Base-by-base conservation (phyloP, 2,113 vertebrate genomes). In the Chlorodrepanis virens region DNA sequence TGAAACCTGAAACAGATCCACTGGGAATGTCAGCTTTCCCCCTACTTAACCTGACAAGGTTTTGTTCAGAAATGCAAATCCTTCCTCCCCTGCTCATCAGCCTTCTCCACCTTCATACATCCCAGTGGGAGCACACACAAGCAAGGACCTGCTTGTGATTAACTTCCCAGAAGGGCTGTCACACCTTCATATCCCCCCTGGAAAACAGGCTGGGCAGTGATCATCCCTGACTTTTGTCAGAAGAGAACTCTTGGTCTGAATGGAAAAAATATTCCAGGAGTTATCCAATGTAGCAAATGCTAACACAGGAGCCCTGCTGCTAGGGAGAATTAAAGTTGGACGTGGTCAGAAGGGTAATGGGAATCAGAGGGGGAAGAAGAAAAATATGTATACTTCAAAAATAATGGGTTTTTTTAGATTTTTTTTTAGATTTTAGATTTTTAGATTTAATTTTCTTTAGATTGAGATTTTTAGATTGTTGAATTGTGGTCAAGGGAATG, bases 401-500 rank as follows among this genome's bases (percentile, higher is more conserved):
- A 95, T 95, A 96, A 93, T 88, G 70, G 83, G 7, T 8, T 11
- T 17, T 52, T 52, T 29, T 6, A 52, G 15, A 52, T 29, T 97
- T 96, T 96, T 96, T 96, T 27, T 50, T 50, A 50, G 14, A 50
- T 52, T 52, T 50, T 28, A 10, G 6, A 17, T 17, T 17, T 52
- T 53, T 29, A 53, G 52, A 29, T 29, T 29, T 29, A 29, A 18
- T 11, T 53, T 53, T 53, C 17, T 29, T 53, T 53, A 29, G 52
- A 53, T 18, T 53, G 17, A 18, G 52, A 53, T 18, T 53, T 53
- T 97, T 97, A 95, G 67, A 59, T 75, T 89, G 65, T 78, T 80
- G 89, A 91, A 68, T 72, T 92, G 94, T 71, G 95, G 96, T 97
- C 79, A 95, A 87, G 59, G 64, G 85, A 95, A 83, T 83, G 92